Percentiles rank a stretch among this genome's conserved stretches.
Conservation (phyloP, 2,797 vertebrate species). For the Calcarius lapponicus region DNA sequence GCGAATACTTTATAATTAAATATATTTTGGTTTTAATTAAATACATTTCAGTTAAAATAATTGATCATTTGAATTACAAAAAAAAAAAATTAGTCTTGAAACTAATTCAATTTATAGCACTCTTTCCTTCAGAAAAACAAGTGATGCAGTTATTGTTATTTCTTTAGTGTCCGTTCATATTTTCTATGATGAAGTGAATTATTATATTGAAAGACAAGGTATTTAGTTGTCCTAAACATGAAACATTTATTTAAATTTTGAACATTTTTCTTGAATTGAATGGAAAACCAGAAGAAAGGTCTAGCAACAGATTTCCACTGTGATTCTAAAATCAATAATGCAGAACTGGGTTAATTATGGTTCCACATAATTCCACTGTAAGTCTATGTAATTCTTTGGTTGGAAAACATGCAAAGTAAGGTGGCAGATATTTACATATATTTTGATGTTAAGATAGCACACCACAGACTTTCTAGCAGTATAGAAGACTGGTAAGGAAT, state of each 20-base stretch:
- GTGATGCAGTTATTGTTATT: not conserved
- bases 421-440: not conserved
- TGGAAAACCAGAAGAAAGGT: not conserved
- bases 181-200: not conserved
- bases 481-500: not conserved
- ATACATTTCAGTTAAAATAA: slow-evolving; percentile 15
- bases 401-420: not conserved
- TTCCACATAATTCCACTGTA: not conserved
- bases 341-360: not conserved
- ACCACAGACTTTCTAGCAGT: not conserved
- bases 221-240: not conserved
- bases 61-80: not conserved
- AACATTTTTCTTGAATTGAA: not conserved
- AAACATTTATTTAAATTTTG: not conserved
- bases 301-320: not conserved
- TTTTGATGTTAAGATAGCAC: not conserved
- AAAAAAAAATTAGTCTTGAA: not conserved
- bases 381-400: not conserved
- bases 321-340: not conserved
- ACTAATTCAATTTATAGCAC: not conserved
- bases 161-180: not conserved
- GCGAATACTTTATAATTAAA: not conserved
- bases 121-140: not conserved
- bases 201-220: not conserved
- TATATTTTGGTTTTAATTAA: not conserved